These are phyloP conservation scores for Stichopus chloronotus DNA, from an alignment of 35 echinoderm and acorn worm genomes.

Conservation along the genomic window DNA sequence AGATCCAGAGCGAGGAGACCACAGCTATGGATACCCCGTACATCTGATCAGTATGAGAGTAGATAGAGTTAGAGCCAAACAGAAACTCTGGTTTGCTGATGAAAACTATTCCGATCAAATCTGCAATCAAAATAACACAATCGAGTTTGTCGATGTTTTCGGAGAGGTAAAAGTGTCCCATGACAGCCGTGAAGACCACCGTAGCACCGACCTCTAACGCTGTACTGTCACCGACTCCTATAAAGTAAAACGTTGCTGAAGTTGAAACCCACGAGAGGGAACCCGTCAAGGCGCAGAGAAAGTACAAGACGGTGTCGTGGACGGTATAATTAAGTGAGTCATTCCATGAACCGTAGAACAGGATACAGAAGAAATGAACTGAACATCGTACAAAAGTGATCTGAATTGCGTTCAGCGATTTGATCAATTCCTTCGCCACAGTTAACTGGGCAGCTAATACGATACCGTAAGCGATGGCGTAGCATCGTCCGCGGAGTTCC, in stretches of 20 bases:
- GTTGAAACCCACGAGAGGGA: conserved; percentile 2
- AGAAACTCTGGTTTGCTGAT: background rate
- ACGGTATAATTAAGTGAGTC: background rate
- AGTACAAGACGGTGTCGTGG: background rate
- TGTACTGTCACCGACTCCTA: conserved; percentile 22
- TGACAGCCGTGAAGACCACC: background rate
- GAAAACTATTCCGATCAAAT: background rate
- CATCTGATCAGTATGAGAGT: background rate
- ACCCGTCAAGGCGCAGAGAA: background rate
- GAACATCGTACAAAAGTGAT: background rate
- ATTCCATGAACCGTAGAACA: background rate
- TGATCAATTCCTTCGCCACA: background rate
- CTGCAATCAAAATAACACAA: background rate
- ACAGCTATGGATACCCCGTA: background rate
- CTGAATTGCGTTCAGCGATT: background rate
- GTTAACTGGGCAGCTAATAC: background rate
- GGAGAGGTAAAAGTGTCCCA: conserved; percentile 1
- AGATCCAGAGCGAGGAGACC: background rate
- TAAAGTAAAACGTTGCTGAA: background rate
- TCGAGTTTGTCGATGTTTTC: conserved; percentile 7
- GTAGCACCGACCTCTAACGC: conserved; percentile 3
- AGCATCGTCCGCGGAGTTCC: background rate
- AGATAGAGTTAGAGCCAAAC: background rate
- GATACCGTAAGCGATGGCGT: background rate
- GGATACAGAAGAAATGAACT: conserved; percentile 16